Evolutionary conservation across 2,113 vertebrate genomes (phyloP).

Genomic region (Kryptolebias marmoratus): DNA sequence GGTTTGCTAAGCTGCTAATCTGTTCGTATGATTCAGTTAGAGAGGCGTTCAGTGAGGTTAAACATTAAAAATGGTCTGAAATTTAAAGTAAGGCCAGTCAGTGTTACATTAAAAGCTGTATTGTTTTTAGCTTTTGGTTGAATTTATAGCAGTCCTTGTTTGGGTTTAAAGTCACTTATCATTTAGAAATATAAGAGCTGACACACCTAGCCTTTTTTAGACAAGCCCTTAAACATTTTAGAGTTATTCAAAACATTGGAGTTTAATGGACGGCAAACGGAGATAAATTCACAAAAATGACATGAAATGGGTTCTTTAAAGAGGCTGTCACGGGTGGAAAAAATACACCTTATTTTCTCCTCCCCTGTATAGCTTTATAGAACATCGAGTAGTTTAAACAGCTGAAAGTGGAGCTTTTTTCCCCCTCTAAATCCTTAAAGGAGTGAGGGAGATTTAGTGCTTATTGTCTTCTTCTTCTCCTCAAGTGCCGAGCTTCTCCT

Average conservation of each 20-base stretch:
- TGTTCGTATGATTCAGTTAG: background rate
- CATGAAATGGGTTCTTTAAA: conserved; percentile 25
- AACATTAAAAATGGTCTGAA: too few relatives aligned
- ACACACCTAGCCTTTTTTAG: conserved; percentile 4
- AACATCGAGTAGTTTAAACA: conserved; percentile 11
- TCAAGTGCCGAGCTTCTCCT: conserved; percentile 31
- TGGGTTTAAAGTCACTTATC: background rate
- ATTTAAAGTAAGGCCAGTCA: too few relatives aligned
- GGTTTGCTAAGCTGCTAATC: background rate
- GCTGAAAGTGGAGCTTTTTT: conserved; percentile 35
- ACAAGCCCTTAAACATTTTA: conserved; percentile 18
- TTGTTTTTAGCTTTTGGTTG: background rate
- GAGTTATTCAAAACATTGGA: background rate
- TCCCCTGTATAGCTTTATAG: conserved; percentile 14
- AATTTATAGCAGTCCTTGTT: background rate
- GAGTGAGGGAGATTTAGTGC: conserved; percentile 36
- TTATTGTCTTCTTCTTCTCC: conserved; percentile 8
- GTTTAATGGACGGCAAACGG: conserved; percentile 24
- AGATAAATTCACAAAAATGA: conserved; percentile 37
- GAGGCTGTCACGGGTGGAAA: conserved; percentile 20
- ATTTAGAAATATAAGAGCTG: conserved; percentile 18
- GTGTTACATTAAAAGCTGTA: background rate
- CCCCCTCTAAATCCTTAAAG: conserved; percentile 16
- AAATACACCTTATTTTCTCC: conserved; percentile 18
- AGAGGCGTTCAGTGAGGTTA: background rate